A percentile compares a stretch with the other conserved stretches of the same genome.
Evolutionary conservation across 2,113 vertebrate genomes (phyloP).

Genomic region (Leptobrachium ailaonicum): DNA sequence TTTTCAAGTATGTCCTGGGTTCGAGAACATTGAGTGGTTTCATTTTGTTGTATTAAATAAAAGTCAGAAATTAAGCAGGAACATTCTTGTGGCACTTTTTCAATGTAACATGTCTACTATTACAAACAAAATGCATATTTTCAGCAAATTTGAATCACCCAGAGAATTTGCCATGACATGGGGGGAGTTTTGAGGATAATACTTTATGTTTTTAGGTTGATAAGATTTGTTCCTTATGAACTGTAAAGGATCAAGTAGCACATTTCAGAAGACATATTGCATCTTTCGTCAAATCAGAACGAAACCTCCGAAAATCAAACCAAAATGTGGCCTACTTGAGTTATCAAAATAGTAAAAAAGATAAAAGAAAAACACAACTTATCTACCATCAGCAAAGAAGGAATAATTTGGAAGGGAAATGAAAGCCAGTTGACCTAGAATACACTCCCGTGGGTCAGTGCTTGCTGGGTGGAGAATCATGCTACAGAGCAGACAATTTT

Average conservation of each 20-base stretch:
- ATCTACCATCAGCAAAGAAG: slow-evolving; percentile 76
- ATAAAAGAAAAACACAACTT: slow-evolving; percentile 34
- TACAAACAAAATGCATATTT: too few species aligned
- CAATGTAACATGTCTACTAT: too few species aligned
- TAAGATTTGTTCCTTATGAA: too few species aligned
- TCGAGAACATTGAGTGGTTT: too few species aligned
- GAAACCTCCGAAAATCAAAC: neutral
- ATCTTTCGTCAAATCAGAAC: neutral
- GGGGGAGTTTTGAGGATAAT: too few species aligned
- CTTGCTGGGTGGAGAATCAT: slow-evolving; percentile 90
- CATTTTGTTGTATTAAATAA: too few species aligned
- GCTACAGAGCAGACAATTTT: slow-evolving; percentile 99
- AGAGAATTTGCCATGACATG: too few species aligned
- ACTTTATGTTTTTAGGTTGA: too few species aligned
- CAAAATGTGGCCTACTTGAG: slow-evolving; percentile 53
- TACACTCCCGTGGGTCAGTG: slow-evolving; percentile 77
- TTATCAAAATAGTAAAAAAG: slow-evolving; percentile 37
- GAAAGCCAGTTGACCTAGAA: slow-evolving; percentile 70
- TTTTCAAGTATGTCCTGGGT: too few species aligned
- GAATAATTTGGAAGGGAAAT: slow-evolving; percentile 74
- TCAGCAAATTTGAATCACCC: too few species aligned
- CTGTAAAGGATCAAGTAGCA: neutral
- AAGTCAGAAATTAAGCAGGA: too few species aligned
- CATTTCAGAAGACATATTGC: neutral
- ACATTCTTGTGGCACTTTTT: too few species aligned